phyloP scores from a whole-genome alignment of 2,797 vertebrate genomes.

The Alauda arvensis region DNA sequence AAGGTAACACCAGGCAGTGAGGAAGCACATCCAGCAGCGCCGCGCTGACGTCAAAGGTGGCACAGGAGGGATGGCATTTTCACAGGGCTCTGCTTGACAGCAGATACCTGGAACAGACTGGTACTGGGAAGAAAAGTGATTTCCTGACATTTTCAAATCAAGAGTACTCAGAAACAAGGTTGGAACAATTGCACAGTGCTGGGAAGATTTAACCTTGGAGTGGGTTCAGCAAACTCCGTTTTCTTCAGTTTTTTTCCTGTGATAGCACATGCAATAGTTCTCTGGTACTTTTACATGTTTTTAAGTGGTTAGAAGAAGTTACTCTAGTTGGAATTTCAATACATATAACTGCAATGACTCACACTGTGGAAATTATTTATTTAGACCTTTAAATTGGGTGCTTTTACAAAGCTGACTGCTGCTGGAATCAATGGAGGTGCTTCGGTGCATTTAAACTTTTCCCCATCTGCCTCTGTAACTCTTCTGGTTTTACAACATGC shows the following conservation, averaged over 20 bases:
- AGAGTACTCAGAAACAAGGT: neutral
- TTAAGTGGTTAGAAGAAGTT: neutral
- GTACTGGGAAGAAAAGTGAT: neutral
- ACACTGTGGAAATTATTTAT: neutral
- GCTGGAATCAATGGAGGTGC: neutral
- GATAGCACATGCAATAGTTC: neutral
- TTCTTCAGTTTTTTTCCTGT: neutral
- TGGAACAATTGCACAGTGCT: neutral
- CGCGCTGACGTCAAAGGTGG: neutral
- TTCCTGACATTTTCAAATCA: slow-evolving; percentile 6
- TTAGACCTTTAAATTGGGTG: neutral
- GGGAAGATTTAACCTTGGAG: neutral
- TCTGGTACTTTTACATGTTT: neutral
- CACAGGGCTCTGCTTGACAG: neutral
- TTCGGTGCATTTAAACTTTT: neutral
- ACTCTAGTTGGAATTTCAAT: neutral
- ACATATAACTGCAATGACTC: neutral
- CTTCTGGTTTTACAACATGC: neutral
- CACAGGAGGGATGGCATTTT: neutral
- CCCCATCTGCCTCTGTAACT: neutral
- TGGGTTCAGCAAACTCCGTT: neutral
- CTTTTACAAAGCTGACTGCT: neutral
- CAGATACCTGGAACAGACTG: neutral
- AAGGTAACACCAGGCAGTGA: neutral
- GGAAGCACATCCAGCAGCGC: neutral